Percentiles rank a stretch among this genome's conserved stretches.
These are phyloP conservation scores for Sinocyclocheilus rhinocerous DNA, from an alignment of 2,113 vertebrate genomes.

Conservation along the genomic window DNA sequence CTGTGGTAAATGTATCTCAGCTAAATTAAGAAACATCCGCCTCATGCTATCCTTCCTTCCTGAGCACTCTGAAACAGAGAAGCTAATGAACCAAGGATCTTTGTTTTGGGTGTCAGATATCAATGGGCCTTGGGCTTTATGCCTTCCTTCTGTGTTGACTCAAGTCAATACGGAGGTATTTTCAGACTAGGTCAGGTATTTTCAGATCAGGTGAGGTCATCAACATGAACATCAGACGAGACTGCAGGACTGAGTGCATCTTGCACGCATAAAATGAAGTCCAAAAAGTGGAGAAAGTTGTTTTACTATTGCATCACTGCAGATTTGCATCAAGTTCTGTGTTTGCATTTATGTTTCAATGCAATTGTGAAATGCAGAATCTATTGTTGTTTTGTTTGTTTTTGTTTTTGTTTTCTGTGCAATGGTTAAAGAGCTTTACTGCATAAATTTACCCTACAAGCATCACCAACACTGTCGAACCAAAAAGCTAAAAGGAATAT, in stretches of 20 bases:
- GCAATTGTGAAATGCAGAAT: not conserved
- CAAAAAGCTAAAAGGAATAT: no score
- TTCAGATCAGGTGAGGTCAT: not conserved
- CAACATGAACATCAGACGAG: not conserved
- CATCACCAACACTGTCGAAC: not conserved
- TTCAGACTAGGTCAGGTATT: slow-evolving; percentile 23
- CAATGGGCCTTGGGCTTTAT: slow-evolving; percentile 7
- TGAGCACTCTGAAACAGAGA: slow-evolving; percentile 14
- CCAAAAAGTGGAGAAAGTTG: not conserved
- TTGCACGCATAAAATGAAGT: not conserved
- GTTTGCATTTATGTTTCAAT: not conserved
- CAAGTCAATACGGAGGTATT: slow-evolving; percentile 12
- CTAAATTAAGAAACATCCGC: slow-evolving; percentile 39
- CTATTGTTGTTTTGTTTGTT: not conserved
- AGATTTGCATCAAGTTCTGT: not conserved
- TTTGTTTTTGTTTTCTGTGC: not conserved
- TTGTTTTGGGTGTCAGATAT: slow-evolving; percentile 23
- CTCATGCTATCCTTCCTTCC: slow-evolving; percentile 4
- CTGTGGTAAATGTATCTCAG: slow-evolving; percentile 7
- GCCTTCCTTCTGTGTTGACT: not conserved
- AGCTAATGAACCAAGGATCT: slow-evolving; percentile 30
- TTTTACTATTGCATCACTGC: not conserved
- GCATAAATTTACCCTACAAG: not conserved
- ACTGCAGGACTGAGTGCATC: not conserved
- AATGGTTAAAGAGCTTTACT: not conserved